Conservation (phyloP, 2,113 vertebrate species). For the Tachysurus vachellii region DNA sequence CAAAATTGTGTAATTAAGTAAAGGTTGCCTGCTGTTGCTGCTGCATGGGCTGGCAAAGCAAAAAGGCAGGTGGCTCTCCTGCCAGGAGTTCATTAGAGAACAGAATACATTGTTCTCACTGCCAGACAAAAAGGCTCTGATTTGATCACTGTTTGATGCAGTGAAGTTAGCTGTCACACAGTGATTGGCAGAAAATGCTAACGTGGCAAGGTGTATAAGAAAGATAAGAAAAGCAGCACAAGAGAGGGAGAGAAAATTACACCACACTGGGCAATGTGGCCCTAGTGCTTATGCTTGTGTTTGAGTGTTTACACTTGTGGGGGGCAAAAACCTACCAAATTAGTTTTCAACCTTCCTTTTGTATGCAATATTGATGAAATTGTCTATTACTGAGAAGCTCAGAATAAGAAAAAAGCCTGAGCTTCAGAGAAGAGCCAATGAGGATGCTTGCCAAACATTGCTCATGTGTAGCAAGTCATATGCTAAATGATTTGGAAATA, state of each 20-base stretch:
- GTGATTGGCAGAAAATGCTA: slow-evolving; percentile 46
- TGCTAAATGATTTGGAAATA: slow-evolving; percentile 37
- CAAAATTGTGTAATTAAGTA: slow-evolving; percentile 48
- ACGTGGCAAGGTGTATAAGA: slow-evolving; percentile 18
- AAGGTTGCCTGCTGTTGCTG: slow-evolving; percentile 37
- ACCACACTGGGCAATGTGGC: not conserved
- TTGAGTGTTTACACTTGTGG: not conserved
- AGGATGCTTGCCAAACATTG: slow-evolving; percentile 30
- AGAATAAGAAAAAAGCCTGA: not conserved
- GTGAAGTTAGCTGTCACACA: slow-evolving; percentile 35
- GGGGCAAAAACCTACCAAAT: slow-evolving; percentile 2
- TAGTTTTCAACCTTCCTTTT: slow-evolving; percentile 25
- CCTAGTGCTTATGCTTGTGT: not conserved
- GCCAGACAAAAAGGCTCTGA: slow-evolving; percentile 36
- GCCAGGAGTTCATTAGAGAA: slow-evolving; percentile 55
- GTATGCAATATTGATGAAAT: slow-evolving; percentile 16
- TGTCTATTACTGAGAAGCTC: not conserved
- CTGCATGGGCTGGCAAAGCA: slow-evolving; percentile 27
- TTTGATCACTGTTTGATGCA: slow-evolving; percentile 48
- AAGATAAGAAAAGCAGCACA: slow-evolving; percentile 32
- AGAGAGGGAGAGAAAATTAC: slow-evolving; percentile 24
- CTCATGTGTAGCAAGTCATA: slow-evolving; percentile 32
- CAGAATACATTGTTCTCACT: slow-evolving; percentile 35
- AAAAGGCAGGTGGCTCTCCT: slow-evolving; percentile 32
- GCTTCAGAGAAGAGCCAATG: slow-evolving; percentile 19